These are phyloP conservation scores for Himalopsyche japonica DNA, from an alignment of 2,888 invertebrate genomes.

Conservation along the genomic window DNA sequence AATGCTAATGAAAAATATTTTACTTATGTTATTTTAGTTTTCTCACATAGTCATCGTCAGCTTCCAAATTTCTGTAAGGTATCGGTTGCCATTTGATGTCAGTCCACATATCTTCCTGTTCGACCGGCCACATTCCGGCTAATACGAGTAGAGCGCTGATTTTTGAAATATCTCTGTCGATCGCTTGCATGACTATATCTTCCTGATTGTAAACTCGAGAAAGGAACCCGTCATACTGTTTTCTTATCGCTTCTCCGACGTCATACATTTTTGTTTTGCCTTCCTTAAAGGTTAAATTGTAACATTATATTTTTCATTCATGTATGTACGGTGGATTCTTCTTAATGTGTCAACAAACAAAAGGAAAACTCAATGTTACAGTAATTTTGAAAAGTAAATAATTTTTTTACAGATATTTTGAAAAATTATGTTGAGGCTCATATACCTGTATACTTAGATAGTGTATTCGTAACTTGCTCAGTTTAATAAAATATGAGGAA, in stretches of 20 bases:
- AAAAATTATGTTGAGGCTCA: too few relatives aligned
- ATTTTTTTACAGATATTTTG: too few relatives aligned
- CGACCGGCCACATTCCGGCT: constrained; percentile 72
- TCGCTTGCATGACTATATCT: constrained; percentile 60
- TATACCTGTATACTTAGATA: too few relatives aligned
- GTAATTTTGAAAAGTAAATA: too few relatives aligned
- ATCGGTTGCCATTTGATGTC: constrained; percentile 64
- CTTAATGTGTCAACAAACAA: too few relatives aligned
- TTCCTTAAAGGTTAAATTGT: constrained; percentile 50
- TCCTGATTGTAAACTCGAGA: constrained; percentile 54
- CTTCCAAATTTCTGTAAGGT: constrained; percentile 57
- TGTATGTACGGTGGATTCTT: too few relatives aligned
- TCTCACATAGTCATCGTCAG: constrained; percentile 52
- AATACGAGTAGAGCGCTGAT: constrained; percentile 72
- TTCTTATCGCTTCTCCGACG: constrained; percentile 61
- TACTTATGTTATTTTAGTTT: not conserved
- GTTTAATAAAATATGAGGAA: too few relatives aligned
- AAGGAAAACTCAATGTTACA: too few relatives aligned
- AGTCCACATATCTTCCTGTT: constrained; percentile 56
- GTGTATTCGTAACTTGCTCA: too few relatives aligned
- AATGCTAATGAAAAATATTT: not conserved
- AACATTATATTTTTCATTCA: too few relatives aligned
- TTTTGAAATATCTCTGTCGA: constrained; percentile 74
- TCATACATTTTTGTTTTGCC: constrained; percentile 61
- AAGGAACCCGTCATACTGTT: constrained; percentile 57